Conservation (phyloP, 1,140 invertebrate species). For the Pseudomyrmex gracilis region DNA sequence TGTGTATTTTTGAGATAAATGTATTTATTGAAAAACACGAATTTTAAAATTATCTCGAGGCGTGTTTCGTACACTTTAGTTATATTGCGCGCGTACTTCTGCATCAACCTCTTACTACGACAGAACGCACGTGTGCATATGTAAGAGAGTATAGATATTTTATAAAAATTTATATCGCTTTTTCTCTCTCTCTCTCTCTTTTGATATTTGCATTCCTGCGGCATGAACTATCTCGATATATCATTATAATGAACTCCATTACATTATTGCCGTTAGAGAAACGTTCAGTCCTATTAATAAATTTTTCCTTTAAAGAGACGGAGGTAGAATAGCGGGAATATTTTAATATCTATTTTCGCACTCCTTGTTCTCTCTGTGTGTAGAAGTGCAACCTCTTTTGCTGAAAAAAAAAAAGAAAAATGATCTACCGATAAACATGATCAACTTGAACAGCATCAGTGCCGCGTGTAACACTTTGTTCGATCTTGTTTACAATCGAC, state of each 20-base stretch:
- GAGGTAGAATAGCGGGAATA: slow-evolving; percentile 37
- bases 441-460: slow-evolving; percentile 26
- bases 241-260: not conserved
- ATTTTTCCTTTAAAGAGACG: slow-evolving; percentile 28
- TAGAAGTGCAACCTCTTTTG: slow-evolving; percentile 12
- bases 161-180: slow-evolving; percentile 25
- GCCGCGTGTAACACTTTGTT: not conserved
- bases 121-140: slow-evolving; percentile 12
- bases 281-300: slow-evolving; percentile 10
- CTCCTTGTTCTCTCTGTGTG: not conserved
- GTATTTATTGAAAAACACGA: slow-evolving; percentile 65
- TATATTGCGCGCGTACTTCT: slow-evolving; percentile 21
- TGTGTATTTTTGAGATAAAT: slow-evolving; percentile 57
- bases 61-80: not conserved
- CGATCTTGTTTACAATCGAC: not conserved
- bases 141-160: not conserved
- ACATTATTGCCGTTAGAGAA: slow-evolving; percentile 43
- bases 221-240: not conserved
- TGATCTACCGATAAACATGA: slow-evolving; percentile 19
- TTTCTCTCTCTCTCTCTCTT: not conserved
- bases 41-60: too few species aligned
- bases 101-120: slow-evolving; percentile 18
- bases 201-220: slow-evolving; percentile 8
- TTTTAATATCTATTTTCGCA: slow-evolving; percentile 46
- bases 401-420: not conserved